These are phyloP conservation scores for Germaria angustata DNA, from an alignment of 2,888 invertebrate genomes.

Conservation along the genomic window DNA sequence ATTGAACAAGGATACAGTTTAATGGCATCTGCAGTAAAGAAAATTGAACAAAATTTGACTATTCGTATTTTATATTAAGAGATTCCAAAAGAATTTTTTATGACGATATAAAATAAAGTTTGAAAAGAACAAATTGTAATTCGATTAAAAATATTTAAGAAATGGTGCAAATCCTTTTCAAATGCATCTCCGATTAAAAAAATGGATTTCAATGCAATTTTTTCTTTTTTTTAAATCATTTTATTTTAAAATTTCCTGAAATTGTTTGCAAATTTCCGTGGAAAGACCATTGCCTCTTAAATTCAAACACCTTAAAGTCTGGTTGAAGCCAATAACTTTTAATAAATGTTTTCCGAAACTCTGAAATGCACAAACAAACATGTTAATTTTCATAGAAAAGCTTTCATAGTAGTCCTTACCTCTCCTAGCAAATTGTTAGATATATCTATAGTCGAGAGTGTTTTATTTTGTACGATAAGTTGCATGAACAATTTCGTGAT, in stretches of 20 bases:
- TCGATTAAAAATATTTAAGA: neutral
- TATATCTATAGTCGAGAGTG: slow-evolving; percentile 72
- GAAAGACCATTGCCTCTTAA: slow-evolving; percentile 77
- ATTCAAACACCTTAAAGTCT: slow-evolving; percentile 73
- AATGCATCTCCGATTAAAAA: neutral
- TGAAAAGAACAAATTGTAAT: neutral
- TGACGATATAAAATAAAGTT: neutral
- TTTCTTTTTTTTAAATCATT: slow-evolving; percentile 58
- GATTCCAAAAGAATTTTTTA: neutral
- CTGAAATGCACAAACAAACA: slow-evolving; percentile 65
- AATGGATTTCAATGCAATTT: neutral
- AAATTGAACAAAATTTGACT: slow-evolving; percentile 44
- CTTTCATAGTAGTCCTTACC: slow-evolving; percentile 67
- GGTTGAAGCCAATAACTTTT: slow-evolving; percentile 76
- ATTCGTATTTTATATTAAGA: slow-evolving; percentile 36
- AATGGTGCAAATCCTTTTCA: neutral
- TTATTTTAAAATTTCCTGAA: slow-evolving; percentile 72
- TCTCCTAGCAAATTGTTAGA: slow-evolving; percentile 77
- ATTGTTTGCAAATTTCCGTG: slow-evolving; percentile 71
- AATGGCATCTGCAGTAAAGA: slow-evolving; percentile 56
- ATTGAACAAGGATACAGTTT: slow-evolving; percentile 71
- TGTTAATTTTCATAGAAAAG: neutral
- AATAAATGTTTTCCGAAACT: slow-evolving; percentile 76
- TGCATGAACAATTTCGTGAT: slow-evolving; percentile 77
- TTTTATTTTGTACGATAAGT: slow-evolving; percentile 75